Percentiles rank a stretch among this genome's conserved stretches.
These are phyloP conservation scores for Allobates femoralis DNA, from an alignment of 2,797 vertebrate species.

Conservation along the genomic window DNA sequence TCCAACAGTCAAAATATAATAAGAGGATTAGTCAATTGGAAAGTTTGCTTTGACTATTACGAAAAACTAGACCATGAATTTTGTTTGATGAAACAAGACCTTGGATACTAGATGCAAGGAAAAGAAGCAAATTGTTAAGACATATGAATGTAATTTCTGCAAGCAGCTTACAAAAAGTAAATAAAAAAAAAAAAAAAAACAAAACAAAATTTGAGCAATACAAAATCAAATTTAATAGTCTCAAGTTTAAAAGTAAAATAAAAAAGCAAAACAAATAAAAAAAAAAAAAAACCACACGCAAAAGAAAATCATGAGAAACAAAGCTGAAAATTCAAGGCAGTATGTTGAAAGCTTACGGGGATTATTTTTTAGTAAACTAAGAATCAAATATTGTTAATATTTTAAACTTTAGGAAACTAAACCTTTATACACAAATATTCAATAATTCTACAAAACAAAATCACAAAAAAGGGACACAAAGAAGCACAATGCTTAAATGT, in stretches of 20 bases:
- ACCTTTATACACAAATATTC: conserved; percentile 76
- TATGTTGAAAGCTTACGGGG: conserved; percentile 83
- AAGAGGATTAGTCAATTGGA: no score
- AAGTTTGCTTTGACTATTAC: no score
- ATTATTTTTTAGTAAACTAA: conserved; percentile 80
- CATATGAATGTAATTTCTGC: conserved; percentile 68
- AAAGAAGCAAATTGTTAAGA: background rate
- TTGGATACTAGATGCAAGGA: background rate
- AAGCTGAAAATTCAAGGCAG: conserved; percentile 86
- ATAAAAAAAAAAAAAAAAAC: conserved; percentile 85
- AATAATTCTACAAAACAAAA: conserved; percentile 74
- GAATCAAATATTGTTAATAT: conserved; percentile 81
- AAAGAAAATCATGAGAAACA: conserved; percentile 84
- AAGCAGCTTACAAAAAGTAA: conserved; percentile 78
- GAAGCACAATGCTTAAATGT: conserved; percentile 83
- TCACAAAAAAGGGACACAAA: conserved; percentile 79
- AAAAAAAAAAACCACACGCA: conserved; percentile 87
- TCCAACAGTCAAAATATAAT: no score
- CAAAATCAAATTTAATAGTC: conserved; percentile 99
- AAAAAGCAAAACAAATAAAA: conserved; percentile 87
- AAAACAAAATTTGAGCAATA: conserved; percentile 92
- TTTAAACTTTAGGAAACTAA: conserved; percentile 69
- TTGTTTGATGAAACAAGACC: background rate
- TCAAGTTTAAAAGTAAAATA: conserved; percentile 93
- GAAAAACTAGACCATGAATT: background rate